Percentiles rank a stretch among this genome's conserved stretches.
phyloP scores from a whole-genome alignment of 1,140 invertebrate genomes.

The Platyscapa corneri region DNA sequence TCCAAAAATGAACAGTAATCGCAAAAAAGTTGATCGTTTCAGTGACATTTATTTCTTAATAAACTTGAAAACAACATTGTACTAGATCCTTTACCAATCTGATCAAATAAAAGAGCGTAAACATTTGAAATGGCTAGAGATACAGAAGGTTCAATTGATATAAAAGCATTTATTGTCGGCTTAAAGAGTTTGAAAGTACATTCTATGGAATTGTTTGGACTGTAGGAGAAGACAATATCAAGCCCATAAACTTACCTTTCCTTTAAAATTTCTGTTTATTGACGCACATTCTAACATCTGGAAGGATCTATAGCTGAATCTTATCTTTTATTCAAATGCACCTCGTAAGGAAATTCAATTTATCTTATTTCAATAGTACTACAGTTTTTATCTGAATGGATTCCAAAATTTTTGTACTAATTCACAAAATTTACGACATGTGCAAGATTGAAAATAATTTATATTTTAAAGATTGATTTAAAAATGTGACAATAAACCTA shows the following conservation, averaged over 20 bases:
- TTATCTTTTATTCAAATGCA: conserved; percentile 45
- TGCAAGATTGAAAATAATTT: no score
- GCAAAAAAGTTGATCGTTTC: conserved; percentile 1
- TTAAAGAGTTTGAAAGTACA: conserved; percentile 48
- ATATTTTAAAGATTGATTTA: no score
- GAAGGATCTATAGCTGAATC: background rate
- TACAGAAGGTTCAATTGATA: conserved; percentile 32
- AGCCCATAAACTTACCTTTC: conserved; percentile 39
- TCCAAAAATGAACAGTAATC: conserved; percentile 3
- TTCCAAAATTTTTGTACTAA: background rate
- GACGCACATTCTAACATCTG: conserved; percentile 27
- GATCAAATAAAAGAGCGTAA: conserved; percentile 47
- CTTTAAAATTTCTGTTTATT: conserved; percentile 37
- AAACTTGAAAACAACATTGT: conserved; percentile 27
- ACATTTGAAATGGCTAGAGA: conserved; percentile 12
- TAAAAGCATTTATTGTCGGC: conserved; percentile 43
- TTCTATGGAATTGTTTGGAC: background rate
- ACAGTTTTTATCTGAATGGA: background rate
- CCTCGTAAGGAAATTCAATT: conserved; percentile 35
- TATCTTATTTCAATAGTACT: conserved; percentile 40
- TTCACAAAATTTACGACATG: conserved; percentile 7
- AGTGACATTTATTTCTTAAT: conserved; percentile 43
- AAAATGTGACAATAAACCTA: no score
- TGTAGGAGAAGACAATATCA: conserved; percentile 44
- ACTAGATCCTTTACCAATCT: conserved; percentile 15